Conservation (phyloP, 2,113 vertebrate genomes). For the Cyanoderma ruficeps region DNA sequence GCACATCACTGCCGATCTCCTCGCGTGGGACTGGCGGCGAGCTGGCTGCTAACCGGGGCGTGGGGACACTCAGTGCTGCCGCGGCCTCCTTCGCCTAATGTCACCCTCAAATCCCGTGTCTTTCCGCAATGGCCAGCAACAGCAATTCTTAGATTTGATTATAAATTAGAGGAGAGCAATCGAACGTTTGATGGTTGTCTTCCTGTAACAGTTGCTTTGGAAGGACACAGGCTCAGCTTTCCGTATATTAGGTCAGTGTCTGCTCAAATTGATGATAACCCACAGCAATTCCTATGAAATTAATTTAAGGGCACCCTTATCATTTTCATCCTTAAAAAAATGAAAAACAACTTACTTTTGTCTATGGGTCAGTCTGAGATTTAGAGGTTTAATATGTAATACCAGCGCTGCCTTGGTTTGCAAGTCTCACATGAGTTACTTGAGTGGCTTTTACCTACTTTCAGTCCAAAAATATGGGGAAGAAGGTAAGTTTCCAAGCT, state of each 20-base stretch:
- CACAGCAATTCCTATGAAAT: not conserved
- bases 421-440: not conserved
- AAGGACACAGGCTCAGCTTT: not conserved
- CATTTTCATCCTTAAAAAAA: not conserved
- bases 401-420: not conserved
- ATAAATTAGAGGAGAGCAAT: not conserved
- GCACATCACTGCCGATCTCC: fast-evolving
- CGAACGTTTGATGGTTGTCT: fast-evolving
- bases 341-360: not conserved
- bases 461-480: not conserved
- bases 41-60: fast-evolving
- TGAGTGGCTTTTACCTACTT: not conserved
- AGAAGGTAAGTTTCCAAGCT: not conserved
- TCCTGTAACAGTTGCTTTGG: not conserved
- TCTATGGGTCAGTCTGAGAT: not conserved
- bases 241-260: not conserved
- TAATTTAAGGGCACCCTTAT: not conserved
- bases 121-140: not conserved
- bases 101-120: fast-evolving
- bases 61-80: fast-evolving
- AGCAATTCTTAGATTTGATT: not conserved
- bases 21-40: too few species aligned
- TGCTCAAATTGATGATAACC: not conserved
- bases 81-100: fast-evolving
- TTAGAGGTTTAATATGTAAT: not conserved